Conservation (phyloP, 2,113 vertebrate species). For the Laticauda laticaudata region DNA sequence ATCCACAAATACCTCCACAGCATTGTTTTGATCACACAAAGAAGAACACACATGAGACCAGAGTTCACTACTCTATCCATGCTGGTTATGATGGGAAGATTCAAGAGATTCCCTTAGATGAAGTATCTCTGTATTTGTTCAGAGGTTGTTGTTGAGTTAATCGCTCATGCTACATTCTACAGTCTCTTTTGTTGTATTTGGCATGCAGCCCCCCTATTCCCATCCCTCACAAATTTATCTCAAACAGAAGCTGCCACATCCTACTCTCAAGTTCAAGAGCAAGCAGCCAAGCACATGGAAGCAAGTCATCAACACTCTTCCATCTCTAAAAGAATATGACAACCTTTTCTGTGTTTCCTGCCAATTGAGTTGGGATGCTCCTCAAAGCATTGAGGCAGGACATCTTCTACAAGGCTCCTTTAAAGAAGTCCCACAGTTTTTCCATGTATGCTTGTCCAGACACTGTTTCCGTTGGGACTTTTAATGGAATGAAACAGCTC, state of each 20-base stretch:
- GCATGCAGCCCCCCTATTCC: neutral
- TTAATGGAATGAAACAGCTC: no score
- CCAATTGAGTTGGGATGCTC: no score
- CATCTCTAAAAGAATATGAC: neutral
- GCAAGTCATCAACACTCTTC: neutral
- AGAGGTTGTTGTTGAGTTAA: neutral
- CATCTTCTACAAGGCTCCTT: no score
- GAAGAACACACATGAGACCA: neutral
- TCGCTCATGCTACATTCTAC: neutral
- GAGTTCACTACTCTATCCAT: neutral
- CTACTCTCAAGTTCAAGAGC: neutral
- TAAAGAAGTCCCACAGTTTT: no score
- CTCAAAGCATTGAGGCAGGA: no score
- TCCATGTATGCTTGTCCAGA: no score
- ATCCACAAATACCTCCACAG: neutral
- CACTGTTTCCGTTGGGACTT: no score
- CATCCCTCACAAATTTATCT: neutral
- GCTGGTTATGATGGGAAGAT: neutral
- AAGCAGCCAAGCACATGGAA: neutral
- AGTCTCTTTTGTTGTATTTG: neutral
- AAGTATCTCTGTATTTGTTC: neutral
- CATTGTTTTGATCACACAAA: neutral
- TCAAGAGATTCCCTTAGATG: neutral
- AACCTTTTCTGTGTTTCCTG: no score
- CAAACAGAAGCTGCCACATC: neutral